phyloP scores from a whole-genome alignment of 1,140 invertebrate genomes.

The Hycleus phaleratus region DNA sequence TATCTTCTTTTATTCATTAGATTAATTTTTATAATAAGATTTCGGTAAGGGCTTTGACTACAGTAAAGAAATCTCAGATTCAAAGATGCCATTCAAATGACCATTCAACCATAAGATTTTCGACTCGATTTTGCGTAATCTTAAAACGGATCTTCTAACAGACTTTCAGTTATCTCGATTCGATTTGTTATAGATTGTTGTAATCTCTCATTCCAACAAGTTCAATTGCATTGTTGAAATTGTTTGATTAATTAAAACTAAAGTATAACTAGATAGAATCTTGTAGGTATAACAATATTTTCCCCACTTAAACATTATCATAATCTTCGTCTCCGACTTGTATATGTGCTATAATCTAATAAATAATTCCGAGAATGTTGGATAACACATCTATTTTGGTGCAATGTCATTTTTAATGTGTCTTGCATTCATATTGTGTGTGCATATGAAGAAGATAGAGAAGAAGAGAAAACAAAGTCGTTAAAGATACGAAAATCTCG shows the following conservation, averaged over 20 bases:
- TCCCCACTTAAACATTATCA: too few relatives aligned
- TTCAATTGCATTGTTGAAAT: not conserved
- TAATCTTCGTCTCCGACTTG: not conserved
- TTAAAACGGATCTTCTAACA: not conserved
- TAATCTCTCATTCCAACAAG: not conserved
- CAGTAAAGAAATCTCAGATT: too few relatives aligned
- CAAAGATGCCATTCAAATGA: constrained; percentile 5
- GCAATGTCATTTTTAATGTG: not conserved
- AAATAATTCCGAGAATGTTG: not conserved
- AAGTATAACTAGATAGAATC: not conserved
- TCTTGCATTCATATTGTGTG: not conserved
- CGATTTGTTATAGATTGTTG: not conserved
- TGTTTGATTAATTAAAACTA: not conserved
- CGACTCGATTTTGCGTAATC: not conserved
- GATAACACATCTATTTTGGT: not conserved
- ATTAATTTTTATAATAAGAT: too few relatives aligned
- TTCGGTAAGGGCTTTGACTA: too few relatives aligned
- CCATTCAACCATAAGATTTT: constrained; percentile 1
- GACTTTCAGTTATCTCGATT: not conserved
- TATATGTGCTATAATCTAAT: not conserved
- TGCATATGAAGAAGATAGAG: too few relatives aligned
- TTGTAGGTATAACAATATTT: not conserved
- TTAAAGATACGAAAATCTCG: constrained; percentile 3
- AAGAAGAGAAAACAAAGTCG: not conserved
- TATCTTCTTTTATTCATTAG: too few relatives aligned